Evolutionary conservation across 1,140 invertebrate genomes (phyloP).

Genomic region (Sitobion miscanthi): DNA sequence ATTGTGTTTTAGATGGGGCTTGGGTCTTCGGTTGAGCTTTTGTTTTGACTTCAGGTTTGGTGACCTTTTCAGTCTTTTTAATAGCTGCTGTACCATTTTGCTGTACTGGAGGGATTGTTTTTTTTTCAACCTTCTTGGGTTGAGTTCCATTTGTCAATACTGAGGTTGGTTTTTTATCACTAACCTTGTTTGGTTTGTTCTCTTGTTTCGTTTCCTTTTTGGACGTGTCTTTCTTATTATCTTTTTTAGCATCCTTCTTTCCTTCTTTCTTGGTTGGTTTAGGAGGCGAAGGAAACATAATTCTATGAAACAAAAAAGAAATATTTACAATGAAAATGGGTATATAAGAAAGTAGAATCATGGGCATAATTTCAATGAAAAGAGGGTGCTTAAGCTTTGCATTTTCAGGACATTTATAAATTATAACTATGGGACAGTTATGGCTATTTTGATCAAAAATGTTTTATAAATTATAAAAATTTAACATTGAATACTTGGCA

Average conservation of each 20-base stretch:
- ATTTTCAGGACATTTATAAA: too few species aligned
- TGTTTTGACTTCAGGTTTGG: slow-evolving; percentile 31
- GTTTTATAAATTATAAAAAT: too few species aligned
- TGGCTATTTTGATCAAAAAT: too few species aligned
- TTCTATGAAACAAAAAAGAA: slow-evolving; percentile 1
- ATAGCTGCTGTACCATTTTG: slow-evolving; percentile 10
- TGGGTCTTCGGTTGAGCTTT: background rate
- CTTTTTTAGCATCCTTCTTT: slow-evolving; percentile 37
- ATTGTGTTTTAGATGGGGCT: background rate
- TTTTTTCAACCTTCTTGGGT: slow-evolving; percentile 24
- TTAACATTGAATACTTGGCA: too few species aligned
- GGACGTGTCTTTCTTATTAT: background rate
- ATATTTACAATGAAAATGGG: slow-evolving; percentile 7
- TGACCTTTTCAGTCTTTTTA: slow-evolving; percentile 48
- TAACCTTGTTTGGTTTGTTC: slow-evolving; percentile 19
- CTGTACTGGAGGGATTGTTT: background rate
- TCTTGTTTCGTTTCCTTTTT: slow-evolving; percentile 48
- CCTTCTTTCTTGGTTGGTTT: slow-evolving; percentile 33
- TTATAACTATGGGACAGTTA: too few species aligned
- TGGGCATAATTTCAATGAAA: too few species aligned
- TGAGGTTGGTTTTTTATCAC: slow-evolving; percentile 17
- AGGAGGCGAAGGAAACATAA: slow-evolving; percentile 44
- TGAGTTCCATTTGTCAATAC: slow-evolving; percentile 28
- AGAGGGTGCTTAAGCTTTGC: too few species aligned
- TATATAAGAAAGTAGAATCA: background rate